A percentile compares a stretch with the other conserved stretches of the same genome.
Conservation (phyloP, 2,888 invertebrate genomes). For the Gisinianus flammeolus region DNA sequence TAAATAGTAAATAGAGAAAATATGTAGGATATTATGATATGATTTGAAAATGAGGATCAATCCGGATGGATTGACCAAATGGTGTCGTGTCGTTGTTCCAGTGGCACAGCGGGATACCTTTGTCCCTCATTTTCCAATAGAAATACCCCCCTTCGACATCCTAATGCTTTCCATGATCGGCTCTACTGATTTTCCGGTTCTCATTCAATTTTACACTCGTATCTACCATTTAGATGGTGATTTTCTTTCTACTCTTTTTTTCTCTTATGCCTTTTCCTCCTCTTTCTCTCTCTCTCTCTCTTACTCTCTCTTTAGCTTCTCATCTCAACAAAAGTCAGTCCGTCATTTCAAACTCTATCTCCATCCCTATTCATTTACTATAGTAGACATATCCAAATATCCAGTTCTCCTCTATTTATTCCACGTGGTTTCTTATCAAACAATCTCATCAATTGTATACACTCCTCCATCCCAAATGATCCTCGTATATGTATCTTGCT, state of each 20-base stretch:
- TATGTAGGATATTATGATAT: no score
- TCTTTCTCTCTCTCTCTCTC: constrained; percentile 8
- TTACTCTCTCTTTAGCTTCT: background rate
- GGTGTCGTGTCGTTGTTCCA: constrained; percentile 37
- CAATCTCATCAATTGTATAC: background rate
- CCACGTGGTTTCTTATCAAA: background rate
- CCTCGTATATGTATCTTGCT: background rate
- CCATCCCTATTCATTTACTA: background rate
- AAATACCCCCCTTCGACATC: constrained; percentile 22
- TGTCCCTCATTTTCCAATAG: constrained; percentile 32
- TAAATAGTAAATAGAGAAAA: no score
- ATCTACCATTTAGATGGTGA: background rate
- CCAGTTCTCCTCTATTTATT: background rate
- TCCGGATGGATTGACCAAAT: constrained; percentile 37
- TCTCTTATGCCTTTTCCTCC: background rate
- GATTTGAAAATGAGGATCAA: background rate
- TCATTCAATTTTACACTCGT: constrained; percentile 16
- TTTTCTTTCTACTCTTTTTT: background rate
- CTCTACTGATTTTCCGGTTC: constrained; percentile 29
- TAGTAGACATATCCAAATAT: background rate
- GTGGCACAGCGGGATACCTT: constrained; percentile 37
- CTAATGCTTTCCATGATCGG: constrained; percentile 29
- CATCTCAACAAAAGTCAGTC: constrained; percentile 12
- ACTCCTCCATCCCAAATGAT: background rate
- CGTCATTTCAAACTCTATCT: background rate